Conservation (phyloP, 2,888 invertebrate genomes). For the Spatulosminthurus flaviceps region DNA sequence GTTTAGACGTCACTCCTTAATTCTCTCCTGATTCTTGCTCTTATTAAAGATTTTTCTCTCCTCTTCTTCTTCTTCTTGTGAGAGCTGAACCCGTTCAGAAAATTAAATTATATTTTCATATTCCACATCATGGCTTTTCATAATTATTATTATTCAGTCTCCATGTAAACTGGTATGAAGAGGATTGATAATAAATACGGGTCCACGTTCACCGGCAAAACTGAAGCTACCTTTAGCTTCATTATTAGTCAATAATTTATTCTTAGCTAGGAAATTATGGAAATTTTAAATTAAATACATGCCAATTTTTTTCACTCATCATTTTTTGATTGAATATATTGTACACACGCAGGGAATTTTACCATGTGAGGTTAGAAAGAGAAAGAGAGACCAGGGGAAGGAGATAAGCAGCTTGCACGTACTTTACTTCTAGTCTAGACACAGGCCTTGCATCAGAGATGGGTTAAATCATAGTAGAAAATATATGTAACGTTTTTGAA, state of each 20-base stretch:
- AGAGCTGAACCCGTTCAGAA: neutral
- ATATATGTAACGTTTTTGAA: too few relatives aligned
- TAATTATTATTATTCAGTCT: conserved; percentile 32
- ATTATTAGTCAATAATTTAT: conserved; percentile 22
- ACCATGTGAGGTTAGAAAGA: too few relatives aligned
- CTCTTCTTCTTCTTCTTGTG: too few relatives aligned
- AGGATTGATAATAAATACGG: neutral
- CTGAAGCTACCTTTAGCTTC: neutral
- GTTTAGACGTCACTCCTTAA: too few relatives aligned
- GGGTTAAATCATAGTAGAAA: too few relatives aligned
- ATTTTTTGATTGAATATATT: neutral
- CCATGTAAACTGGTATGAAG: conserved; percentile 12
- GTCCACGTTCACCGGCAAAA: neutral
- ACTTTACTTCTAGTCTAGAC: too few relatives aligned
- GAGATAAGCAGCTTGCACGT: too few relatives aligned
- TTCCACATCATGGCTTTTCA: conserved; percentile 31
- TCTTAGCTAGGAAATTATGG: neutral
- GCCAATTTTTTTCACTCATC: neutral
- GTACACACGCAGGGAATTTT: neutral
- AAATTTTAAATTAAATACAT: conserved; percentile 24
- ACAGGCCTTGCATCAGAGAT: too few relatives aligned
- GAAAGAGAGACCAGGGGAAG: too few relatives aligned
- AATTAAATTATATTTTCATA: conserved; percentile 43
- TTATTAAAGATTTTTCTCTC: too few relatives aligned
- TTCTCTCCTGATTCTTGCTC: too few relatives aligned